Conservation (phyloP, 2,888 invertebrate genomes). For the Meganola albula region DNA sequence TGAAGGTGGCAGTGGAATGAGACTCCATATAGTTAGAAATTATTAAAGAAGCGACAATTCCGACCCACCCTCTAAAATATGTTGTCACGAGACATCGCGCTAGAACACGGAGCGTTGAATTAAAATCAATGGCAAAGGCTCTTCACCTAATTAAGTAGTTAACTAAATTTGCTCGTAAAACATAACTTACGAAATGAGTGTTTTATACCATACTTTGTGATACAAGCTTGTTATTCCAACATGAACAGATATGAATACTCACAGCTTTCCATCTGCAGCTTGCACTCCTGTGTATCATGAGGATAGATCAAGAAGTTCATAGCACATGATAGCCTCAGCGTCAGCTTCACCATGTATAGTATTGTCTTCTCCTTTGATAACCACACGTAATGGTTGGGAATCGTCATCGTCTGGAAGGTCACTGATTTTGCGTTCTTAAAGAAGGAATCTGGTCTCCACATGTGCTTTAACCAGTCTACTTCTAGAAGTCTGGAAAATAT, state of each 20-base stretch:
- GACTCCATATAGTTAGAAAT: no score
- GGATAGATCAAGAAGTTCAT: slow-evolving; percentile 97
- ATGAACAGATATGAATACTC: slow-evolving; percentile 69
- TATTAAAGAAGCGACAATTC: no score
- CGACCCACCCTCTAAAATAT: no score
- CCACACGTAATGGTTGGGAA: slow-evolving; percentile 96
- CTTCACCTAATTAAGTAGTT: no score
- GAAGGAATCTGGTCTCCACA: slow-evolving; percentile 96
- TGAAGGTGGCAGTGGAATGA: no score
- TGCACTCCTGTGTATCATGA: slow-evolving; percentile 95
- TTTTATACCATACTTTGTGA: no score
- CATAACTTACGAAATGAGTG: no score
- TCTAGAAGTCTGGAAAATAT: slow-evolving; percentile 81
- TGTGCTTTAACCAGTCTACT: slow-evolving; percentile 93
- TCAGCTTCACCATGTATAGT: slow-evolving; percentile 88
- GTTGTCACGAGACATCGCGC: no score
- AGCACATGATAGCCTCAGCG: slow-evolving; percentile 91
- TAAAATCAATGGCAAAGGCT: no score
- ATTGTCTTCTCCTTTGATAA: slow-evolving; percentile 82
- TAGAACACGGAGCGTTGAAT: no score
- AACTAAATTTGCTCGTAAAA: no score
- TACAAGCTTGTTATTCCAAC: no score
- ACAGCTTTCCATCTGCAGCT: slow-evolving; percentile 96
- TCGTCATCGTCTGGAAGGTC: slow-evolving; percentile 96
- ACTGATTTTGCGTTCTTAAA: slow-evolving; percentile 96